Conservation (phyloP, 1,140 invertebrate genomes). For the Paraescarpia echinospica region DNA sequence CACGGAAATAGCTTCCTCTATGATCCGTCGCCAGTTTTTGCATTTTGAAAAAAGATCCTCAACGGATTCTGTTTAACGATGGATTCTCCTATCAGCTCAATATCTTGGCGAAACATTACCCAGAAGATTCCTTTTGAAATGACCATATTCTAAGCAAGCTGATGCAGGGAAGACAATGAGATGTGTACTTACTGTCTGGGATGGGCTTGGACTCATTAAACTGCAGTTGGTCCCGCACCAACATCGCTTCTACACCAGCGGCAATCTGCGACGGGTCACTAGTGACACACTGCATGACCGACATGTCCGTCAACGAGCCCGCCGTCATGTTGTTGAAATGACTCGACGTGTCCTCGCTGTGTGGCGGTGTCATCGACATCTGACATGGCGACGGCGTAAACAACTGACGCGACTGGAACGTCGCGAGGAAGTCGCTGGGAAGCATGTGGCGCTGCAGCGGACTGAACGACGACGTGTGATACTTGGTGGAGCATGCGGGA, state of each 20-base stretch:
- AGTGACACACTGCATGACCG: not conserved
- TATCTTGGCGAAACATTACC: no score
- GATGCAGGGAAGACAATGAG: not conserved
- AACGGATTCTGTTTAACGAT: no score
- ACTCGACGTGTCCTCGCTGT: constrained; percentile 37
- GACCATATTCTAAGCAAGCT: no score
- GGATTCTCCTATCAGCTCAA: no score
- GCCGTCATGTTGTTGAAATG: constrained; percentile 33
- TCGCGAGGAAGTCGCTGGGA: not conserved
- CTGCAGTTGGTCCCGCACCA: not conserved
- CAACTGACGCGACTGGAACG: not conserved
- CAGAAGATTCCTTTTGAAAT: not conserved
- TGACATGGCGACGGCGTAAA: constrained; percentile 11
- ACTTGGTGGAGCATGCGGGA: not conserved
- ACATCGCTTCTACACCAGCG: not conserved
- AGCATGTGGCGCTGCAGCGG: not conserved
- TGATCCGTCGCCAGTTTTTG: no score
- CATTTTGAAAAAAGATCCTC: no score
- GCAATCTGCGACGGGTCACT: not conserved
- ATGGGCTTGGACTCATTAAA: not conserved
- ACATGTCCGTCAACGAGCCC: not conserved
- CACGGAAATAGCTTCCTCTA: no score
- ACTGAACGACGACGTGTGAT: not conserved
- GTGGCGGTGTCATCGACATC: constrained; percentile 13
- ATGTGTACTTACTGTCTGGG: not conserved